Evolutionary conservation across 2,888 invertebrate genomes (phyloP).

Genomic region (Plebejus anna): DNA sequence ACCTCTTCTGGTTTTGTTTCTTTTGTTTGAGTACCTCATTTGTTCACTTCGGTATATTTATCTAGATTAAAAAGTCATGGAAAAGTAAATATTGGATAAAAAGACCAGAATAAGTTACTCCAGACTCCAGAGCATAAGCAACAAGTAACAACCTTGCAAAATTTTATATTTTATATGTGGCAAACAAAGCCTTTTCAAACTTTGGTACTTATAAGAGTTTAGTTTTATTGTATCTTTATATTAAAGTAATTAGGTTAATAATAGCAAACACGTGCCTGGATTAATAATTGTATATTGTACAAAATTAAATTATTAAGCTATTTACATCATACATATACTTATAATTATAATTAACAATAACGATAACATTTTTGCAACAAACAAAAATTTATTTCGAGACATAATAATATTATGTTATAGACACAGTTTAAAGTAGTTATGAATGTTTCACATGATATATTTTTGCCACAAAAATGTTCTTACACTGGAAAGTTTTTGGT

Average conservation of each 20-base stretch:
- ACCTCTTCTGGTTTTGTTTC: no score
- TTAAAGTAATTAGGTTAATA: not conserved
- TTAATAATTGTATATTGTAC: constrained; percentile 19
- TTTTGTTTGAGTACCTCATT: no score
- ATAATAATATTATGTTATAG: not conserved
- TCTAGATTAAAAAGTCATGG: no score
- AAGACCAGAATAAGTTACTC: no score
- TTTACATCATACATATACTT: not conserved
- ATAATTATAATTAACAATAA: not conserved
- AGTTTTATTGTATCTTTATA: no score
- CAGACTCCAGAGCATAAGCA: no score
- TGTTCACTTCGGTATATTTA: no score
- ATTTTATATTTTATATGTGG: no score
- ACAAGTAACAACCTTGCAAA: no score
- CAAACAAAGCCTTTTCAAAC: no score
- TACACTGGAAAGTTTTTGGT: not conserved
- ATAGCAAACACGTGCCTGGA: not conserved
- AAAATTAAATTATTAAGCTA: constrained; percentile 23
- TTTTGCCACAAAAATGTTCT: not conserved
- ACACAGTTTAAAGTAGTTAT: not conserved
- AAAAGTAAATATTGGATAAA: no score
- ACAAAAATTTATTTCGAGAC: not conserved
- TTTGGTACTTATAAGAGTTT: no score
- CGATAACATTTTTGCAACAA: constrained; percentile 9
- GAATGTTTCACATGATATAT: not conserved